Evolutionary conservation across 1,140 invertebrate genomes (phyloP), one percentile per base, ranked within the genome.

Genomic region (Frieseomelitta varia): DNA sequence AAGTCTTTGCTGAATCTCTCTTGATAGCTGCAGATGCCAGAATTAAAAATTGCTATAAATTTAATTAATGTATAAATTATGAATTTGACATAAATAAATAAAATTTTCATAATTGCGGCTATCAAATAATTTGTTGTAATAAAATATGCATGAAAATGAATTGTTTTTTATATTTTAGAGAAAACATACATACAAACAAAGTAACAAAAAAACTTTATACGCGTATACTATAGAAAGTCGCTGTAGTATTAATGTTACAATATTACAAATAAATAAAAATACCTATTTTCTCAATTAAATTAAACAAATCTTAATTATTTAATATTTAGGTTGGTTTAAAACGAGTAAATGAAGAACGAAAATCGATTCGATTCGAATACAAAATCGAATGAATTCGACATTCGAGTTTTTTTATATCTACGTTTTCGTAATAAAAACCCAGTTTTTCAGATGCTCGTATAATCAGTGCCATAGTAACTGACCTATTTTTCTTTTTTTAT

Each of bases 401-500:
- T 78, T 67, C n/a, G 21, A n/a, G n/a, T 55, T 63, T 73, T 39
- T 63, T 81, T 81, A 27, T 58, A 58, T 39, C 19, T 14, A 4
- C 6, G 3, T 39, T 39, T 15, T 19, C 19, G 69, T 39, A 74
- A 63, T 47, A 65, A 81, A 74, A 63, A 39, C 17, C 69, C 58
- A 72, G 74, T 81, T 81, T 63, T 61, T 34, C 79, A 17, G 39
- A 55, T 65, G 27, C n/a, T 27, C 79, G 27, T 39, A 81, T 74
- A 73, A 73, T 47, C 53, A n/a, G 1, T 63, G 79, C 53, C 53
- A 79, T 24, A n/a, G n/a, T 58, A 75, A 24, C 27, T 61, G 79
- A 73, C 69, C 79, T 21, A 68, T 27, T 21, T 69, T 47, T 4
- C 34, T 72, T 63, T 72, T 47, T 30, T 56, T 24, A 53, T n/a